Evolutionary conservation across 2,797 vertebrate genomes (phyloP).

Genomic region (Hozukius guyotensis): DNA sequence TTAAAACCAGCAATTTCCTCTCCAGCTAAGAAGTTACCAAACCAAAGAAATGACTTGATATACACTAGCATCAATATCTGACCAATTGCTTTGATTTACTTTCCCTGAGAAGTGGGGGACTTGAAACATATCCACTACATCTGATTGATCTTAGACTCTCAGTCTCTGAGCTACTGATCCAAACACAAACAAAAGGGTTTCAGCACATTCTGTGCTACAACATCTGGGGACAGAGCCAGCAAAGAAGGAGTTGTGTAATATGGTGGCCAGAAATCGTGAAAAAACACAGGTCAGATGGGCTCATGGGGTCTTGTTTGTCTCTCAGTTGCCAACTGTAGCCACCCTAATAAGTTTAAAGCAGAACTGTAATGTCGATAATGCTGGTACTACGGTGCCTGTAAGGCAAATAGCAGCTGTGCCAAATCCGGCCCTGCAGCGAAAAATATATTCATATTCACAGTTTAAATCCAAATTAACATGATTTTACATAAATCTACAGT

Average conservation of each 20-base stretch:
- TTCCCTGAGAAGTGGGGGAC: neutral
- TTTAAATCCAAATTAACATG: neutral
- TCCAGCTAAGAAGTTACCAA: neutral
- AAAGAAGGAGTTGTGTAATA: neutral
- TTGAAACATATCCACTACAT: slow-evolving; percentile 11
- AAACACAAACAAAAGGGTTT: slow-evolving; percentile 19
- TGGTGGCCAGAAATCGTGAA: neutral
- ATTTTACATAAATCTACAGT: neutral
- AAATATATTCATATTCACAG: neutral
- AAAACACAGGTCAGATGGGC: slow-evolving; percentile 24
- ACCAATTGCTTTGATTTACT: neutral
- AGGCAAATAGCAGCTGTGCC: neutral
- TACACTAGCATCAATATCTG: neutral
- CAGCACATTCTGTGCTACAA: slow-evolving; percentile 1
- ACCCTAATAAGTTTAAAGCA: neutral
- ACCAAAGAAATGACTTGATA: no score
- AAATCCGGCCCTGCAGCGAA: neutral
- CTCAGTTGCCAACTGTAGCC: neutral
- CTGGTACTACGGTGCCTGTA: neutral
- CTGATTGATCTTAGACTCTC: slow-evolving; percentile 21
- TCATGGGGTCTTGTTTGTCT: neutral
- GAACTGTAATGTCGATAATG: neutral
- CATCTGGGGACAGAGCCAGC: slow-evolving; percentile 16
- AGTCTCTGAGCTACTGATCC: slow-evolving; percentile 13
- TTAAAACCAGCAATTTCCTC: neutral